A percentile compares a stretch with the other conserved stretches of the same genome.
Evolutionary conservation across 2,797 vertebrate genomes (phyloP).

Genomic region (Sebastes elongatus): DNA sequence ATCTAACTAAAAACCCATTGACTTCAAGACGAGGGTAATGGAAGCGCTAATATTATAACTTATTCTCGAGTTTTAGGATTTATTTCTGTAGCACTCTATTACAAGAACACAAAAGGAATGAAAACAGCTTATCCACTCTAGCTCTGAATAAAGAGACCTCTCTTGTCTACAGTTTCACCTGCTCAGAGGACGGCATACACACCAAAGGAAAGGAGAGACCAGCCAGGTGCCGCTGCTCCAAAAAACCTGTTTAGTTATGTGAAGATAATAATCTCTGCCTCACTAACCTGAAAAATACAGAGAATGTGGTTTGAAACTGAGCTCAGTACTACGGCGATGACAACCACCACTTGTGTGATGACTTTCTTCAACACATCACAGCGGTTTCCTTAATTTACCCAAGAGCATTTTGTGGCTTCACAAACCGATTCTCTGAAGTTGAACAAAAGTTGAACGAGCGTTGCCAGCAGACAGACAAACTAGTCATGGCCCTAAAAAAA

Average conservation of each 20-base stretch:
- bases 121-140: background rate
- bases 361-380: background rate
- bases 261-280: background rate
- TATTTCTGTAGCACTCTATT: background rate
- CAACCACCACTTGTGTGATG: background rate
- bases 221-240: background rate
- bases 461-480: background rate
- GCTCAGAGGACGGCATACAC: background rate
- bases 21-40: background rate
- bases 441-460: background rate
- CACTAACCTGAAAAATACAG: background rate
- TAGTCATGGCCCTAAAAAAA: background rate
- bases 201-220: background rate
- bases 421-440: background rate
- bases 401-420: background rate
- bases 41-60: background rate
- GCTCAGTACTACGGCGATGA: background rate
- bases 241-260: background rate
- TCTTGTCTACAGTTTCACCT: background rate
- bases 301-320: background rate
- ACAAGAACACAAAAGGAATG: background rate
- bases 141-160: background rate
- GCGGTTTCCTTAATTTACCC: background rate
- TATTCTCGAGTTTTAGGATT: background rate
- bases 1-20: background rate